Percentiles rank a stretch among this genome's conserved stretches.
These are phyloP conservation scores for Perca fluviatilis DNA, from an alignment of 2,113 vertebrate species.

Conservation along the genomic window DNA sequence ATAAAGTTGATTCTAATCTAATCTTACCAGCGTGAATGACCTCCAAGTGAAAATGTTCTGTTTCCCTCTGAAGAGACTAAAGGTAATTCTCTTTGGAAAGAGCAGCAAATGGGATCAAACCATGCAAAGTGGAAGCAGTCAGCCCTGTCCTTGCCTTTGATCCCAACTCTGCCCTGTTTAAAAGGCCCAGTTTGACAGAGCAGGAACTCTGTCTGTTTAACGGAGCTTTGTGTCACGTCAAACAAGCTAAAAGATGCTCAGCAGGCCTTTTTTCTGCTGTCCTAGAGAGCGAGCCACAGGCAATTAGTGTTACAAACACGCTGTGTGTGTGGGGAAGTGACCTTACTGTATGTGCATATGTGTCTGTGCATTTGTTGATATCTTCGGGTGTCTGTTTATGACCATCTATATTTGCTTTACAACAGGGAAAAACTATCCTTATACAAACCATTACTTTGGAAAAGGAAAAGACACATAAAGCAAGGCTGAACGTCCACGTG, in stretches of 20 bases:
- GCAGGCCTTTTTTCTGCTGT: constrained; percentile 57
- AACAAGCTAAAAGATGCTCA: constrained; percentile 64
- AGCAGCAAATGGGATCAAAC: constrained; percentile 53
- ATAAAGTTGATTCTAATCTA: too few relatives aligned
- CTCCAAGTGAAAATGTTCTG: constrained; percentile 8
- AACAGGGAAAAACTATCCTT: background rate
- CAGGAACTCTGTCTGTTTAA: constrained; percentile 69
- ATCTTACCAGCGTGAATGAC: background rate
- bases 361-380: constrained; percentile 21
- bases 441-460: background rate
- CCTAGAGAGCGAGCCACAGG: constrained; percentile 31
- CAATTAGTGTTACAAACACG: constrained; percentile 43
- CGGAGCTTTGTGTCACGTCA: constrained; percentile 63
- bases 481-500: background rate
- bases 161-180: constrained; percentile 50
- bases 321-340: constrained; percentile 1
- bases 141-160: constrained; percentile 67
- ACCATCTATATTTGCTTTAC: background rate
- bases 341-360: constrained; percentile 36
- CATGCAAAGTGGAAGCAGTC: constrained; percentile 58
- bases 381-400: background rate
- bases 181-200: constrained; percentile 58
- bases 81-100: constrained; percentile 31
- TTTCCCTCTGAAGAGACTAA: constrained; percentile 18
- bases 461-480: background rate